These are phyloP conservation scores for Drosophila longiperda DNA, from an alignment of 2,888 invertebrate genomes.

Conservation along the genomic window DNA sequence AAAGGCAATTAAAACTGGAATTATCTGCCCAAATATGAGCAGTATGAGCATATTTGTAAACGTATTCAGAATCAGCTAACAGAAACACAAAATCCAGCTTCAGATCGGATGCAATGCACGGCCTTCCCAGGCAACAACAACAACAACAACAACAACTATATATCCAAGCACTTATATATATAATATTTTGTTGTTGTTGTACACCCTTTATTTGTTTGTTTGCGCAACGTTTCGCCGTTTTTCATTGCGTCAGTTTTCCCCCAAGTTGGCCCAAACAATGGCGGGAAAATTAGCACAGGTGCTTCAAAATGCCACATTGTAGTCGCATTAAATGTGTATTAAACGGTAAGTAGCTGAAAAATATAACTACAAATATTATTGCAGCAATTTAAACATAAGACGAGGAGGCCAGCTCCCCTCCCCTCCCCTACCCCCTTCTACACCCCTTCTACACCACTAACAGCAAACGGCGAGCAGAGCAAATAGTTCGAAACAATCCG, in stretches of 20 bases:
- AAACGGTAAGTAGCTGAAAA: slow-evolving; percentile 67
- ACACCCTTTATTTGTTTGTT: slow-evolving; percentile 35
- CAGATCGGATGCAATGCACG: slow-evolving; percentile 15
- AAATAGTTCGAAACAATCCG: slow-evolving; percentile 7
- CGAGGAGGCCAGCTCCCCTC: slow-evolving; percentile 24
- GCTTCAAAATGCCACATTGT: slow-evolving; percentile 37
- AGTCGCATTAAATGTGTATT: slow-evolving; percentile 52
- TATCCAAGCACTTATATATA: slow-evolving; percentile 39
- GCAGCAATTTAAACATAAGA: slow-evolving; percentile 65
- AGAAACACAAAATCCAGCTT: background rate
- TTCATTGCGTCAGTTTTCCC: slow-evolving; percentile 57
- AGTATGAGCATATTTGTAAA: background rate
- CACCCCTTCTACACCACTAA: no score
- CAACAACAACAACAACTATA: slow-evolving; percentile 30
- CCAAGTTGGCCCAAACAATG: slow-evolving; percentile 61
- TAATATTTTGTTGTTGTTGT: slow-evolving; percentile 22
- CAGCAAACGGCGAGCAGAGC: background rate
- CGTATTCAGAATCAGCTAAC: slow-evolving; percentile 7
- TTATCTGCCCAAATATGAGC: slow-evolving; percentile 28
- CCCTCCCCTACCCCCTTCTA: background rate
- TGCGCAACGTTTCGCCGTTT: slow-evolving; percentile 38
- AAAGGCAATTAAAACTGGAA: slow-evolving; percentile 30
- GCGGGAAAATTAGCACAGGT: slow-evolving; percentile 76
- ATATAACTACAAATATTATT: slow-evolving; percentile 70
- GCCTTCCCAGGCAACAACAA: slow-evolving; percentile 33